Percentiles rank a stretch among this genome's conserved stretches.
phyloP scores from a whole-genome alignment of 2,113 vertebrate species.

The Scartelaos histophorus region DNA sequence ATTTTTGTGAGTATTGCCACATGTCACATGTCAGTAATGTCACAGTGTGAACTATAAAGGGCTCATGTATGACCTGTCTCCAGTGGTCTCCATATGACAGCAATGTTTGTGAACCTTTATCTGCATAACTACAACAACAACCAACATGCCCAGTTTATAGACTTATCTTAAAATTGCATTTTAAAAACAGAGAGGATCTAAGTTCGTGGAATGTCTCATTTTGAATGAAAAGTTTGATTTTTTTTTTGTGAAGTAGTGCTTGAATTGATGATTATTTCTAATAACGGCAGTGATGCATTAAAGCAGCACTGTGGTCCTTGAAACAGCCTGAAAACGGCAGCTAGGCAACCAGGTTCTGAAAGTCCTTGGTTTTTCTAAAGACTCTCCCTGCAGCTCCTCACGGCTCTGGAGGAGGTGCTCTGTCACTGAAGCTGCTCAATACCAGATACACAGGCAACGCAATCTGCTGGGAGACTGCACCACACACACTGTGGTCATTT shows the following conservation, averaged over 20 bases:
- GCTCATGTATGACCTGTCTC: too few species aligned
- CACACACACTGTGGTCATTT: too few species aligned
- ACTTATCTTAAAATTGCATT: too few species aligned
- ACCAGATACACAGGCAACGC: constrained; percentile 17
- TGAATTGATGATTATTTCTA: constrained; percentile 5
- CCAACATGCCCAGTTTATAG: too few species aligned
- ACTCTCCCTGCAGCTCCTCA: constrained; percentile 27
- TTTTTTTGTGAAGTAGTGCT: neutral
- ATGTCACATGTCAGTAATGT: too few species aligned
- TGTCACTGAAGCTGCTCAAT: constrained; percentile 7
- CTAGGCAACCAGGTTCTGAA: constrained; percentile 64
- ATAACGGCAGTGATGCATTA: constrained; percentile 5
- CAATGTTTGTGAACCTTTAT: too few species aligned
- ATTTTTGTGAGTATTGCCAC: too few species aligned
- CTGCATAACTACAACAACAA: too few species aligned
- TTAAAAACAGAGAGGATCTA: too few species aligned
- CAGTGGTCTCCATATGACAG: too few species aligned
- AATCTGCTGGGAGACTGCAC: constrained; percentile 10
- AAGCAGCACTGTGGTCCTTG: constrained; percentile 28
- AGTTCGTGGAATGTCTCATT: neutral
- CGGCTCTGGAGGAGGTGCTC: constrained; percentile 23
- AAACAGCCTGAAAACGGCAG: constrained; percentile 56
- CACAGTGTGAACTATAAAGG: too few species aligned
- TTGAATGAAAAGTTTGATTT: neutral
- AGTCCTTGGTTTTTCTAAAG: constrained; percentile 37